Base-by-base conservation (phyloP, 1,140 invertebrate species). In the Bombus soroeensis region DNA sequence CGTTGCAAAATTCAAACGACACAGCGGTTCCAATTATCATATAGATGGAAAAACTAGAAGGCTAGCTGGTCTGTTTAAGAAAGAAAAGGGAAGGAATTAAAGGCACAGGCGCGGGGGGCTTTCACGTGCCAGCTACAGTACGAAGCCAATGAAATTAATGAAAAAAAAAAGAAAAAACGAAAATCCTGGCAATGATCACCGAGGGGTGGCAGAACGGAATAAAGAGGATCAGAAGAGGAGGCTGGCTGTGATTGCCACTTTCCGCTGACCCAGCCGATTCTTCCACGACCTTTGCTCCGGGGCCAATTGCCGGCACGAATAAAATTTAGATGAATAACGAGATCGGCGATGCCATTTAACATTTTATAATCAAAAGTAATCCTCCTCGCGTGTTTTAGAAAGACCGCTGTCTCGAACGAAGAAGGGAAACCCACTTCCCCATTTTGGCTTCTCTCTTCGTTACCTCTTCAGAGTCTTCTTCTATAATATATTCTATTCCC, bases 291-390 rank as follows among this genome's bases (percentile, higher is more conserved):
- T 53, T 80, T 57, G 64, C 37, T 66, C 32, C 74, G 39, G 22
- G 71, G 74, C 81, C 89, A 91, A 88, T 91, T 89, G 84, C 88
- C 78, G 81, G 80, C 64, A 88, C 74, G 79, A 91, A 91, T 89
- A 88, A 90, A 90, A 86, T 89, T 90, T 88, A 71, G 78, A 92
- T 91, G 87, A 92, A 86, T 89, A 91, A 92, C 82, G 87, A 92
- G 87, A 68, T 62, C 81, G 76, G 83, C 80, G 76, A 71, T 87
- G 87, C 86, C 86, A 91, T 92, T 92, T 90, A 92, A 91, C 90
- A 91, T 92, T 92, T 89, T 81, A 82, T 90, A 89, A 92, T 88
- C 91, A 92, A 87, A 86, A 59, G 34, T 78, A 76, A 74, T 71
- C 41, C 73, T 41, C 37, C 2, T 12, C 59, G 28, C 59, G 28